Base-by-base conservation (phyloP, 2,113 vertebrate species). In the Corythaeola cristata region DNA sequence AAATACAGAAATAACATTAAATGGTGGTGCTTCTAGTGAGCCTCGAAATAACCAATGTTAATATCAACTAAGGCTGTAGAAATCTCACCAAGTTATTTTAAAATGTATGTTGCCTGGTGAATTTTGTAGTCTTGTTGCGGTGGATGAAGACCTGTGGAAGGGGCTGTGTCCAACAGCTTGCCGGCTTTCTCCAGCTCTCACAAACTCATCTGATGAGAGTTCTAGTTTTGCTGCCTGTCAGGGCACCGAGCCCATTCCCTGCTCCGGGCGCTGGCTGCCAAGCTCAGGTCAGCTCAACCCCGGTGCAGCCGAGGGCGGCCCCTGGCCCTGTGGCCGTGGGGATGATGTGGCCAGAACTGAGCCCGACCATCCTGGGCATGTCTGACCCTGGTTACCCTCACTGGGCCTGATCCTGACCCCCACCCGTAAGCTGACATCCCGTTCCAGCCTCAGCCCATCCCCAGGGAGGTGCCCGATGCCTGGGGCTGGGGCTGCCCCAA, bases 381-480 rank as follows among this genome's bases (percentile, higher is more conserved):
- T 68, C 68, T 86, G n/a, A 83, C 44, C 13, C n/a, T 16, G 37
- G 3, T 72, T 80, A 8, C 5, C 16, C n/a, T 58, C 58, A 22
- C 24, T 6, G 18, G 55, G 35, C 63, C 82, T 62, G 53, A 86
- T 64, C 53, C 26, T 56, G 27, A 13, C 15, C 16, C 20, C 21
- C 8, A 41, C 3, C 17, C 23, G 1, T 15, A 20, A 59, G 63
- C 33, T 59, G 28, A 50, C 12, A 11, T 26, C 26, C 49, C 3
- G 2, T 68, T n/a, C 37, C 33, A 44, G 4, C 49, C 24, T 41
- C 9, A 11, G 32, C 22, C 33, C 5, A 6, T 85, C 9, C 35
- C 33, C 39, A 56, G 16, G 33, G 64, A 41, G 6, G 24, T n/a
- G 23, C 15, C 49, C 0, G 0, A 13, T 62, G 20, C 17, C 45